Evolutionary conservation across 2,797 vertebrate genomes (phyloP).

Genomic region (Hydrolagus colliei): DNA sequence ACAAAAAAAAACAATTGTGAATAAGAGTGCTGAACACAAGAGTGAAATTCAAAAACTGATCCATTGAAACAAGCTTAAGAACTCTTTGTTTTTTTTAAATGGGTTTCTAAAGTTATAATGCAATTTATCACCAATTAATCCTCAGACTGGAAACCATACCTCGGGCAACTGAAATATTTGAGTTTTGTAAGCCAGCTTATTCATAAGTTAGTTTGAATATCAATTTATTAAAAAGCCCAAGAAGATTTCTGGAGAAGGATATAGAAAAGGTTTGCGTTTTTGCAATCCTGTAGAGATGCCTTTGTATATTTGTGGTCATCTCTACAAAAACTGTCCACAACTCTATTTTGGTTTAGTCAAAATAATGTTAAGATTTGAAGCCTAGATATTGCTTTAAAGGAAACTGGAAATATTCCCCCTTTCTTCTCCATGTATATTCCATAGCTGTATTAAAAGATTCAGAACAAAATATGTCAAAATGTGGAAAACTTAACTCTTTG

Average conservation of each 20-base stretch:
- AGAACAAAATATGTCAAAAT: no score
- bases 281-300: not conserved
- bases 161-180: not conserved
- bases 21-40: not conserved
- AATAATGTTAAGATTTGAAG: not conserved
- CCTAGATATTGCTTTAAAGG: not conserved
- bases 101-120: not conserved
- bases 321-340: not conserved
- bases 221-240: not conserved
- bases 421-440: no score
- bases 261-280: not conserved
- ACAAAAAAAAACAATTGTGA: conserved; percentile 29
- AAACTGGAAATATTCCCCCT: not conserved
- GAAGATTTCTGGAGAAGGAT: not conserved
- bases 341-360: not conserved
- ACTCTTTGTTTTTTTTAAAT: not conserved
- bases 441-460: no score
- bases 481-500: no score
- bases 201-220: not conserved
- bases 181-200: not conserved
- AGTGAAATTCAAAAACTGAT: not conserved
- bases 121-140: not conserved
- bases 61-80: not conserved
- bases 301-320: not conserved
- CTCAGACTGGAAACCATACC: conserved; percentile 6